Evolutionary conservation across 2,797 vertebrate species (phyloP).

Genomic region (Artibeus lituratus): DNA sequence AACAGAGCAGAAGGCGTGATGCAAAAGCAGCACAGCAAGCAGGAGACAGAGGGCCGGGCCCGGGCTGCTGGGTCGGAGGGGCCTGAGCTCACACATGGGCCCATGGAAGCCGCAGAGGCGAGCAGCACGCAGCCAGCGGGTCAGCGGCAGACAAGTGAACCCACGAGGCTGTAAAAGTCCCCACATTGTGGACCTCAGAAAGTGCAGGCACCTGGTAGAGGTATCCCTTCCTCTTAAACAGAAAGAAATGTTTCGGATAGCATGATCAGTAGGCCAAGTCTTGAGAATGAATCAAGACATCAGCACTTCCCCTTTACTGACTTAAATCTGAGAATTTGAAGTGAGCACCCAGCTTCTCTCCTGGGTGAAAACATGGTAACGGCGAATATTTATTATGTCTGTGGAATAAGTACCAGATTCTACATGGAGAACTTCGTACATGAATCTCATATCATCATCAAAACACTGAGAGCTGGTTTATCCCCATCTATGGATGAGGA

Average conservation of each 20-base stretch:
- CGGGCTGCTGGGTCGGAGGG: background rate
- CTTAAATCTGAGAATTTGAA: background rate
- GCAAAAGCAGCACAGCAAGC: background rate
- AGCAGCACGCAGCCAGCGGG: accelerated
- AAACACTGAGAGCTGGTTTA: background rate
- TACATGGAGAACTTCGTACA: background rate
- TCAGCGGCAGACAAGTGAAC: background rate
- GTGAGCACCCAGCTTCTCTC: background rate
- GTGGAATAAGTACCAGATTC: background rate
- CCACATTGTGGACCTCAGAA: background rate
- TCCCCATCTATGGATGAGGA: background rate
- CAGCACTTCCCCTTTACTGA: background rate
- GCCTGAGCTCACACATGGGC: background rate
- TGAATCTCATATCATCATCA: background rate
- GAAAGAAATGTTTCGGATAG: background rate
- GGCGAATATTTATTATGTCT: background rate
- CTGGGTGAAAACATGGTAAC: background rate
- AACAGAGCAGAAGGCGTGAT: background rate
- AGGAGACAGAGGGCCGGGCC: background rate
- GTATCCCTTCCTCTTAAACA: background rate
- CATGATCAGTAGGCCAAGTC: background rate
- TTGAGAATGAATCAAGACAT: background rate
- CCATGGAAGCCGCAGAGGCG: too few species aligned
- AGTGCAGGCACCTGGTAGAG: background rate
- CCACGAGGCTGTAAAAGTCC: background rate